Evolutionary conservation across 2,113 vertebrate species (phyloP), one percentile per base, ranked within the genome.

Genomic region (Paradisaea rubra): DNA sequence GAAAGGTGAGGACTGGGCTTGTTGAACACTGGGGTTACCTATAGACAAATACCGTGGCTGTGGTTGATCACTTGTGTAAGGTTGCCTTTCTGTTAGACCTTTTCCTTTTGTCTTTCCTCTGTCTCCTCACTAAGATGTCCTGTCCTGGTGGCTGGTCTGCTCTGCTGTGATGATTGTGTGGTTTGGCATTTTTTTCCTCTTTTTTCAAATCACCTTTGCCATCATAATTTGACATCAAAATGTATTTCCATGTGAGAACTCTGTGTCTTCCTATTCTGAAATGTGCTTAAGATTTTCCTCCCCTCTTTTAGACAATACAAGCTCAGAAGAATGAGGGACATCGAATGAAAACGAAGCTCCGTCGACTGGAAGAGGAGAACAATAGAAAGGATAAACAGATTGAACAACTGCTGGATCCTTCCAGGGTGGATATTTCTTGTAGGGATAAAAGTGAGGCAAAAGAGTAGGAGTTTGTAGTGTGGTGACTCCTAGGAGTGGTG

Each of bases 351-450:
- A 98, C 98, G 2, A 99, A 98, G 91, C 97, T 99, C 2, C 98
- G 98, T 35, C 98, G 98, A 45, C 94, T 99, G 37, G 98, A 99
- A 73, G 98, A 99, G 84, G 99, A 99, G 13, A 99, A 98, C 19
- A 97, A 31, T 25, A 98, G 98, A 64, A 98, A 99, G 97, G 98
- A 99, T 90, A 99, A 98, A 81, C 99, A 99, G 91, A 99, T 99
- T 35, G 98, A 99, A 25, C 98, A 99, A 57, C 97, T 99, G 20
- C 79, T 99, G 97, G 98, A 99, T 82, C 97, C 98, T 59, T 97
- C 96, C 54, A 98, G 98, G 89, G 99, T 99, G 49, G 41, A 12
- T 71, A 2, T 60, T 73, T 57, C 13, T 63, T 42, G 49, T 0
- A 18, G 10, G 19, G 2, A 57, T 85, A 49, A 44, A 94, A 89